Evolutionary conservation across 2,888 invertebrate genomes (phyloP), one percentile per base, ranked within the genome.

Genomic region (Rhopalosiphum nymphaeae): DNA sequence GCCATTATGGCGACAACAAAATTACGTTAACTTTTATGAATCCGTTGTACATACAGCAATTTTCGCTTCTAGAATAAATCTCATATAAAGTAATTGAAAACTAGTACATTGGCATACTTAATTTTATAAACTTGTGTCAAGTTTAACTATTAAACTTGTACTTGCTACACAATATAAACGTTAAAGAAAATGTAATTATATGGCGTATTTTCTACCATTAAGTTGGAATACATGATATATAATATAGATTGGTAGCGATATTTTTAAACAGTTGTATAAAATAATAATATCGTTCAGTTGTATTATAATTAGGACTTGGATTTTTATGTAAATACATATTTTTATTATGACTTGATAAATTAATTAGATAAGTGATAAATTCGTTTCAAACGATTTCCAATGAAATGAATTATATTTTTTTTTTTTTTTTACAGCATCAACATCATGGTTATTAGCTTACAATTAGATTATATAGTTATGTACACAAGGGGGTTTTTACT

Each of bases 1-100:
- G 92, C 61, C 92, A 67, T 92, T 49, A 42, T 87, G 92, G 87
- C 92, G 92, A 92, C 92, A 42, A 16, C 44, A 29, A 29, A 56
- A 56, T 56, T 21, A 42, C 86, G 86, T 46, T 86, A 86, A 46
- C n/a, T 57, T n/a, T 36, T 53, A 42, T 46, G 46, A 46, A 61
- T 61, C 44, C 26, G 9, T 16, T 13, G 57, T n/a, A 61, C n/a
- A 44, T 36, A 44, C 56, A 44, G 44, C 21, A n/a, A 21, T 46
- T 61, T 67, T 67, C n/a, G 16, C 13, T 61, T 46, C 25, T n/a
- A 29, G 16, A 67, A 46, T 44, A 42, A 90, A 90, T 46, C 29
- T 61, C 46, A 46, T 36, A 36, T 78, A 36, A 46, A 67, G 46
- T 46, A 90, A 90, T 90, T 90, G 90, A 90, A 90, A 90, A 67